phyloP scores from a whole-genome alignment of 2,888 invertebrate genomes.

The Lathronympha strigana region DNA sequence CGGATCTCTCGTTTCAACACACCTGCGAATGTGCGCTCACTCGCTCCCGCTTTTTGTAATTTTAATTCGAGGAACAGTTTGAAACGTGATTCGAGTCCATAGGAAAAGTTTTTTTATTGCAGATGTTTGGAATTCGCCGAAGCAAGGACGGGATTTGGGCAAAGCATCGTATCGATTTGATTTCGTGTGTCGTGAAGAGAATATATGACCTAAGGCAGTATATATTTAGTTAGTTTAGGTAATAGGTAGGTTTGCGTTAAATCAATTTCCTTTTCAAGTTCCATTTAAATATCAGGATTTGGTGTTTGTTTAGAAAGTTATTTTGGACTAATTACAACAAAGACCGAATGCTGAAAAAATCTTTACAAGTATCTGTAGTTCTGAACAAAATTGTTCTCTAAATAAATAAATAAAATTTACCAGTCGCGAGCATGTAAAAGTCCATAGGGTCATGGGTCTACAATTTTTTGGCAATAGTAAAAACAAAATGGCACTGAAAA shows the following conservation, averaged over 20 bases:
- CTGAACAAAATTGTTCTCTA: too few relatives aligned
- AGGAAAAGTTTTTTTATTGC: slow-evolving; percentile 74
- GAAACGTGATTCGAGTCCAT: slow-evolving; percentile 80
- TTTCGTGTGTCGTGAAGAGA: slow-evolving; percentile 52
- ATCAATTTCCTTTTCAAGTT: not conserved
- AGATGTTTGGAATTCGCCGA: slow-evolving; percentile 73
- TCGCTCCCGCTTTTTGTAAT: slow-evolving; percentile 80
- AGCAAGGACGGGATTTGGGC: slow-evolving; percentile 68
- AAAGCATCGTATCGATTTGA: slow-evolving; percentile 59
- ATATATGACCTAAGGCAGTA: not conserved
- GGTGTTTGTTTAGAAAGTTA: too few relatives aligned
- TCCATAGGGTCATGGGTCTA: too few relatives aligned
- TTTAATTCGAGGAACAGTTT: slow-evolving; percentile 82
- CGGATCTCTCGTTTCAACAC: slow-evolving; percentile 70
- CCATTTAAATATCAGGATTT: not conserved
- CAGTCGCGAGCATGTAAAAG: too few relatives aligned
- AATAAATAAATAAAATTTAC: too few relatives aligned
- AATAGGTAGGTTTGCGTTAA: not conserved
- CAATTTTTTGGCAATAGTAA: too few relatives aligned
- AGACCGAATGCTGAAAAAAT: too few relatives aligned
- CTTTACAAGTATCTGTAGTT: too few relatives aligned
- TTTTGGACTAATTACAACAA: too few relatives aligned
- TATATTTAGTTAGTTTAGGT: not conserved
- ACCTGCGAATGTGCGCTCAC: slow-evolving; percentile 52
- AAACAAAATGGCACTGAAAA: too few relatives aligned